These are phyloP conservation scores for Zaprionus taronus DNA, from an alignment of 1,140 invertebrate species.

Conservation along the genomic window DNA sequence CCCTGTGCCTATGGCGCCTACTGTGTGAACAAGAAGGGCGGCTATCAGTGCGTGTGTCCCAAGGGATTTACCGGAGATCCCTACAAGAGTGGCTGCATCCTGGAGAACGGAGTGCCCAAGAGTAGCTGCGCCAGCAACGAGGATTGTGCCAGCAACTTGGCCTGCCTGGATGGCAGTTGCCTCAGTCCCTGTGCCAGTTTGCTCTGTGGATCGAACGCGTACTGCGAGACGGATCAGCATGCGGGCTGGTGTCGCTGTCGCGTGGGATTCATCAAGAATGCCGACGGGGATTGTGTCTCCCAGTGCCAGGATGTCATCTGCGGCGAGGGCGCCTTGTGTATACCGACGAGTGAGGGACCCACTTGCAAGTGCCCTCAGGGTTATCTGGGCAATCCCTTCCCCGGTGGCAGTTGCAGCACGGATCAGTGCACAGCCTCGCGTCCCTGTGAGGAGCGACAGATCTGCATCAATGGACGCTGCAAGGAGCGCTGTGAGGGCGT, in stretches of 20 bases:
- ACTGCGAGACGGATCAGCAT: conserved; percentile 94
- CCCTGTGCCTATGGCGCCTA: conserved; percentile 94
- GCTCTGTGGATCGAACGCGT: conserved; percentile 92
- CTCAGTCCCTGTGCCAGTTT: conserved; percentile 92
- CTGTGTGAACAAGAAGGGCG: conserved; percentile 94
- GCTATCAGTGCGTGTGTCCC: conserved; percentile 93
- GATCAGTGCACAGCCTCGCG: conserved; percentile 91
- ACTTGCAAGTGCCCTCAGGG: conserved; percentile 95
- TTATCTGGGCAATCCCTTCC: conserved; percentile 95
- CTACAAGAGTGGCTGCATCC: conserved; percentile 91
- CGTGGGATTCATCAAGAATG: conserved; percentile 91
- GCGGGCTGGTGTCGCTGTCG: conserved; percentile 94
- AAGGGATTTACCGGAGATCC: conserved; percentile 92
- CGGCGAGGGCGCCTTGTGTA: conserved; percentile 93
- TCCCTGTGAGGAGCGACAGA: conserved; percentile 91
- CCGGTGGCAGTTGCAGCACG: conserved; percentile 91
- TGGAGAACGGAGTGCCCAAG: conserved; percentile 83
- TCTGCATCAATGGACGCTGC: conserved; percentile 93
- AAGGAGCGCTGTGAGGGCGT: conserved; percentile 93
- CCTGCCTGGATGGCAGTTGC: conserved; percentile 91
- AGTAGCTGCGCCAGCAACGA: conserved; percentile 89
- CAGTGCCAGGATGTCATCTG: conserved; percentile 92
- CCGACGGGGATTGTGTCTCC: conserved; percentile 91
- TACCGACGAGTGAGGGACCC: conserved; percentile 92
- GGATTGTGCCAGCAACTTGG: conserved; percentile 92